Conservation (phyloP, 2,888 invertebrate genomes). For the Platycnemis pennipes region DNA sequence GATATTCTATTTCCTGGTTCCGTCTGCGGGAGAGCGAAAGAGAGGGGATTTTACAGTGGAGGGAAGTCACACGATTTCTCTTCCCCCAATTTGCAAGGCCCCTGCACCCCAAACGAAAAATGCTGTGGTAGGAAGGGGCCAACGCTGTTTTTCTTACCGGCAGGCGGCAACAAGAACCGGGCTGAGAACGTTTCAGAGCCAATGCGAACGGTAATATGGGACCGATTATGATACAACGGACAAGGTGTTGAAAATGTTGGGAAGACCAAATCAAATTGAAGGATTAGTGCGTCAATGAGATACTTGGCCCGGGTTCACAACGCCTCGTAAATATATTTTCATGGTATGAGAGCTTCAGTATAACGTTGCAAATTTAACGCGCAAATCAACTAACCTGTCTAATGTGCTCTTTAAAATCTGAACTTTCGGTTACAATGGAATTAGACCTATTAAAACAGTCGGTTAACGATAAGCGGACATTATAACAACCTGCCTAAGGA, state of each 20-base stretch:
- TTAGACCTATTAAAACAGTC: no score
- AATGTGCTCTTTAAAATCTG: no score
- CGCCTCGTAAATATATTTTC: neutral
- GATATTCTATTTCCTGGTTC: constrained; percentile 65
- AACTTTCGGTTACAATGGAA: no score
- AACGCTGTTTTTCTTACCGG: neutral
- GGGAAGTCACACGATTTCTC: no score
- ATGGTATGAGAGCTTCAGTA: neutral
- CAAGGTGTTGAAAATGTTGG: neutral
- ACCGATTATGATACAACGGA: neutral
- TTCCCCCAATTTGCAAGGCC: neutral
- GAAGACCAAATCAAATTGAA: neutral
- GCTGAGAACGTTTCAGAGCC: neutral
- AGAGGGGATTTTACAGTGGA: neutral
- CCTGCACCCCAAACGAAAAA: neutral
- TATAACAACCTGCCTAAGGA: no score
- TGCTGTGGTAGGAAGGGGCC: neutral
- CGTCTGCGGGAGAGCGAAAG: neutral
- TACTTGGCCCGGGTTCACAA: no score
- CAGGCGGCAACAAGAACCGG: neutral
- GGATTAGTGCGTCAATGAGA: neutral
- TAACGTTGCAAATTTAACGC: no score
- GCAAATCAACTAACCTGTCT: no score
- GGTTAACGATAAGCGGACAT: no score
- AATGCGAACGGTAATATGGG: neutral